Evolutionary conservation across 1,140 invertebrate species (phyloP).

Genomic region (Spodoptera frugiperda): DNA sequence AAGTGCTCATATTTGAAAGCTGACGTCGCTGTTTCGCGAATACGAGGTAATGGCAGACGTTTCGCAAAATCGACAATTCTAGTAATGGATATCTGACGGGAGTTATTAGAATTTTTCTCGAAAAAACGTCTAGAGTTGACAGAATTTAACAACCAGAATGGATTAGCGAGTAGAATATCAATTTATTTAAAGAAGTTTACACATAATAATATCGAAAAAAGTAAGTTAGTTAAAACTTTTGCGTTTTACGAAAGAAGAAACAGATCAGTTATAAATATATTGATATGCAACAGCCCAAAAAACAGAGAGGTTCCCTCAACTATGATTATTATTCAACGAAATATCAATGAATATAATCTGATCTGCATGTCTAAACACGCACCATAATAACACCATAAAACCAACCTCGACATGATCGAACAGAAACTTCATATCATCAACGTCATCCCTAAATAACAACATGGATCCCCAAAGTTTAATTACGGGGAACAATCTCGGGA

Average conservation of each 20-base stretch:
- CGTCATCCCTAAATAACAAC: slow-evolving; percentile 21
- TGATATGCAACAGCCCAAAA: too few relatives aligned
- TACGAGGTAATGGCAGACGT: neutral
- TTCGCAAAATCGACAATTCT: slow-evolving; percentile 29
- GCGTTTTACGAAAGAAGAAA: too few relatives aligned
- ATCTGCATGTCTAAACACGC: neutral
- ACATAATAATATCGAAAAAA: slow-evolving; percentile 4
- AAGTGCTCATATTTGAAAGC: slow-evolving; percentile 4
- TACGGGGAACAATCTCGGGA: slow-evolving; percentile 42
- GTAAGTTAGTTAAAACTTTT: too few relatives aligned
- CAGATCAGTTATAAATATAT: too few relatives aligned
- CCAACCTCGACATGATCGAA: neutral
- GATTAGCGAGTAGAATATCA: neutral
- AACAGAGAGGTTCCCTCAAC: too few relatives aligned
- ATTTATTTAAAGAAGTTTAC: too few relatives aligned
- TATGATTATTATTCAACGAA: too few relatives aligned
- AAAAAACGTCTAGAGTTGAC: neutral
- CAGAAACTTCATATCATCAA: slow-evolving; percentile 13
- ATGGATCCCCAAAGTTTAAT: slow-evolving; percentile 42
- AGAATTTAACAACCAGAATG: neutral
- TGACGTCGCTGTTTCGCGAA: slow-evolving; percentile 15
- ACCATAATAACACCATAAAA: neutral
- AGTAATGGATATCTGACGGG: slow-evolving; percentile 25
- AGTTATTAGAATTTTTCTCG: slow-evolving; percentile 16
- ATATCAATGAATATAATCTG: neutral